Evolutionary conservation across 2,797 vertebrate genomes (phyloP).

Genomic region (Amazona finschi): DNA sequence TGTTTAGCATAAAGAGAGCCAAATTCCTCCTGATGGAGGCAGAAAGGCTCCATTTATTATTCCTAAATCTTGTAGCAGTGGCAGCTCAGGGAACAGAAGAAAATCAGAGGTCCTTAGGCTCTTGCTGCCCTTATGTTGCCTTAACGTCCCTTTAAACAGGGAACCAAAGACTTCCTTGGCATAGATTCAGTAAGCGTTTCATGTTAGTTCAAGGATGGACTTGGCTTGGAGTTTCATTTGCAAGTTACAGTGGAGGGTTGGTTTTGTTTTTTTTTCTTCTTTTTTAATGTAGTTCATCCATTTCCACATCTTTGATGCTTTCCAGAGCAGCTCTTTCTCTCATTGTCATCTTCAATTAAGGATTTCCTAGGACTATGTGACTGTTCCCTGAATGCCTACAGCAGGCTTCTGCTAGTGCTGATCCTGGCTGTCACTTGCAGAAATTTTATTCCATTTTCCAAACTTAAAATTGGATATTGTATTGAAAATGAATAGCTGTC

Average conservation of each 20-base stretch:
- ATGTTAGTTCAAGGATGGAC: background rate
- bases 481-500: background rate
- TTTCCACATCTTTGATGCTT: conserved; percentile 1
- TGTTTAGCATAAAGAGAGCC: background rate
- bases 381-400: background rate
- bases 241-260: background rate
- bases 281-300: background rate
- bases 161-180: background rate
- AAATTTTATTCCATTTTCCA: background rate
- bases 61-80: background rate
- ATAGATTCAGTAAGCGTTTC: background rate
- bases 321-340: conserved; percentile 12
- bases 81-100: background rate
- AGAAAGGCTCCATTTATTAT: background rate
- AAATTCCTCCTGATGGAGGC: background rate
- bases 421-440: background rate
- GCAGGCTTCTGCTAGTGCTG: background rate
- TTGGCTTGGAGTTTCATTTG: background rate
- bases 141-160: background rate
- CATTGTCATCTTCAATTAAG: background rate
- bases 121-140: background rate
- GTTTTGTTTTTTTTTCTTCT: rapidly evolving
- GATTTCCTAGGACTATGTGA: background rate
- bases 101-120: background rate
- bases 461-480: background rate